These are phyloP conservation scores for Phenacoccus solenopsis DNA, from an alignment of 1,140 invertebrate genomes.

Conservation along the genomic window DNA sequence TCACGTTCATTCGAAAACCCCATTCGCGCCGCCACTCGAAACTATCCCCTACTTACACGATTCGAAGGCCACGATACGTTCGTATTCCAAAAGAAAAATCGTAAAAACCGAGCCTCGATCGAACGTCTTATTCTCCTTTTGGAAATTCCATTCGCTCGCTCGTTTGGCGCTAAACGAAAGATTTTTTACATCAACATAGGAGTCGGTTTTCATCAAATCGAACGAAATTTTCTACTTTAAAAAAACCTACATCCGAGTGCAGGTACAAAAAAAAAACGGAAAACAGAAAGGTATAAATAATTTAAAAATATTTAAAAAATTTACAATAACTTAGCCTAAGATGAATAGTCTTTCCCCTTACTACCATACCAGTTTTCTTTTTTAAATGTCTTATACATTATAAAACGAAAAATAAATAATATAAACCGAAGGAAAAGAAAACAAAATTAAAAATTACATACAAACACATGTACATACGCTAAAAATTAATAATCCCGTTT, in stretches of 20 bases:
- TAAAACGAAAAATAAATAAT: neutral
- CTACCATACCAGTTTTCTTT: neutral
- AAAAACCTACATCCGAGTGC: conserved; percentile 8
- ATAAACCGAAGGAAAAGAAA: no score
- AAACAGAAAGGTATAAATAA: conserved; percentile 18
- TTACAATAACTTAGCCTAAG: conserved; percentile 13
- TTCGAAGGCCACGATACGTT: neutral
- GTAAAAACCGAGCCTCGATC: neutral
- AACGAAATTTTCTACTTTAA: conserved; percentile 5
- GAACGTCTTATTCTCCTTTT: neutral
- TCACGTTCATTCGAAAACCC: no score
- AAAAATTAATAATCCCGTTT: no score
- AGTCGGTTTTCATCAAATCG: no score
- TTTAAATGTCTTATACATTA: neutral
- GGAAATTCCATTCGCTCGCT: neutral
- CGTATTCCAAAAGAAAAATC: neutral
- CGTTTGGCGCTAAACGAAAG: no score
- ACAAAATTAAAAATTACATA: neutral
- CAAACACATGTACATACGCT: neutral
- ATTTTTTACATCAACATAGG: no score
- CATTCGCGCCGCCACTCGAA: no score
- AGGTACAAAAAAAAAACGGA: conserved; percentile 12
- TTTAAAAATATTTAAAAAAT: conserved; percentile 18
- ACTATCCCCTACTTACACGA: neutral
- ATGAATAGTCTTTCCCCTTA: conserved; percentile 1